Percentiles rank a stretch among this genome's conserved stretches.
phyloP scores from a whole-genome alignment of 2,113 vertebrate species.

The Onychostoma macrolepis region DNA sequence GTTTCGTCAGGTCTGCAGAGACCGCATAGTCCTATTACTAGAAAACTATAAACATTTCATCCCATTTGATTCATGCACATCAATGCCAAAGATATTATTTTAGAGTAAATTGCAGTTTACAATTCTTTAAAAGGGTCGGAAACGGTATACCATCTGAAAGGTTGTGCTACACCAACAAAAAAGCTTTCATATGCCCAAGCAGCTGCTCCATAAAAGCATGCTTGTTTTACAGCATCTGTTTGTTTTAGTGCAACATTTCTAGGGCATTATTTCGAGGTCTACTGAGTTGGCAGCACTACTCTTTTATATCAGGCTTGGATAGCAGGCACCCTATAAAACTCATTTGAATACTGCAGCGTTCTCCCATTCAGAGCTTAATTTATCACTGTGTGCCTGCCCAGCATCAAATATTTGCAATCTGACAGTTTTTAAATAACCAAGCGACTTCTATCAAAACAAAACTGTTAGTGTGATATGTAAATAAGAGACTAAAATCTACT shows the following conservation, averaged over 20 bases:
- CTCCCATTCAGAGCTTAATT: constrained; percentile 27
- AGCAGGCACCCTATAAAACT: constrained; percentile 9
- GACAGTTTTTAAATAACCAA: constrained; percentile 24
- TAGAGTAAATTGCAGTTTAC: neutral
- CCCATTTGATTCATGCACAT: neutral
- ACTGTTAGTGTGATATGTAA: constrained; percentile 21
- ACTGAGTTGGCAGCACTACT: constrained; percentile 9
- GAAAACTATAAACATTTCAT: neutral
- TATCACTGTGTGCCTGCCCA: constrained; percentile 1
- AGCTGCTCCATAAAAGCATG: constrained; percentile 29
- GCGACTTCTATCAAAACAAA: constrained; percentile 24
- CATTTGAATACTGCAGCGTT: constrained; percentile 31
- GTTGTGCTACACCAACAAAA: neutral
- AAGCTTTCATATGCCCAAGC: neutral
- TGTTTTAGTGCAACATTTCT: constrained; percentile 8
- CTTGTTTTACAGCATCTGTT: constrained; percentile 32
- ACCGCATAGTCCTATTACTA: neutral
- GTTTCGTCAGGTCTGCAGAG: neutral
- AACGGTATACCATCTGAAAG: neutral
- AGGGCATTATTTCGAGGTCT: constrained; percentile 25
- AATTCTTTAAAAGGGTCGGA: neutral
- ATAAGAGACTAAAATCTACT: constrained; percentile 24
- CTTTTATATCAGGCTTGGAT: neutral
- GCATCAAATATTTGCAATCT: constrained; percentile 32
- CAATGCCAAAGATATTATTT: neutral